Base-by-base conservation (phyloP, 2,113 vertebrate genomes). In the Takifugu bimaculatus region DNA sequence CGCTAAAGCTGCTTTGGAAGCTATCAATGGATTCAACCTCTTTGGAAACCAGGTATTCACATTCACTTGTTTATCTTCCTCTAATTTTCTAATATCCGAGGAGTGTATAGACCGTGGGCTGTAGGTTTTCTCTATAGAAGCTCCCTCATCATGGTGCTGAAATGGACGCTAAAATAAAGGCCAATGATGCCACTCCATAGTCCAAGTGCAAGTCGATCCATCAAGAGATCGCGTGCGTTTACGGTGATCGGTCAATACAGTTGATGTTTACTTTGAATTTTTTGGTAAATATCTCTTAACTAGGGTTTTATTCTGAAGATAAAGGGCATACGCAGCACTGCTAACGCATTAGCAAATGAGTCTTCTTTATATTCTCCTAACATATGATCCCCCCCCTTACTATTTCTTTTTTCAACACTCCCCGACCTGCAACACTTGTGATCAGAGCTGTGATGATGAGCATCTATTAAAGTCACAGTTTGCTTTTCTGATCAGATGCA, bases 1-100 rank as follows among this genome's bases (percentile, higher is more conserved):
- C 80, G 97, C 97, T 77, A 99, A 99, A 92, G 95, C 96, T 64
- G 97, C 95, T 51, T 87, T 99, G 56, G 97, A 99, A 89, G 96
- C 97, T 78, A 96, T 99, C 89, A 98, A 96, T 75, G 96, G 95
- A 85, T 98, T 99, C 90, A 98, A 98, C 88, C 92, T 99, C 67
- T 99, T 98, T 85, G 97, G 97, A 89, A 98, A 96, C 70, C 97
- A 99, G 96, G 97, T 97, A 75, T 75, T 56, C 77, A 14, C 28
- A 32, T 27, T 27, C 42, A 26, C 13, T 25, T 13, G 15, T 59
- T 45, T 0, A 11, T 57, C n/a, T 44, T 32, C 6, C 6, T 62
- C 13, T 39, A 25, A 70, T 35, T 11, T 0, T 48, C 54, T 60
- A 50, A 53, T 45, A 28, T 26, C 15, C 2, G 13, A 26, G 47